phyloP scores from a whole-genome alignment of 2,113 vertebrate species.

The Nibea albiflora region DNA sequence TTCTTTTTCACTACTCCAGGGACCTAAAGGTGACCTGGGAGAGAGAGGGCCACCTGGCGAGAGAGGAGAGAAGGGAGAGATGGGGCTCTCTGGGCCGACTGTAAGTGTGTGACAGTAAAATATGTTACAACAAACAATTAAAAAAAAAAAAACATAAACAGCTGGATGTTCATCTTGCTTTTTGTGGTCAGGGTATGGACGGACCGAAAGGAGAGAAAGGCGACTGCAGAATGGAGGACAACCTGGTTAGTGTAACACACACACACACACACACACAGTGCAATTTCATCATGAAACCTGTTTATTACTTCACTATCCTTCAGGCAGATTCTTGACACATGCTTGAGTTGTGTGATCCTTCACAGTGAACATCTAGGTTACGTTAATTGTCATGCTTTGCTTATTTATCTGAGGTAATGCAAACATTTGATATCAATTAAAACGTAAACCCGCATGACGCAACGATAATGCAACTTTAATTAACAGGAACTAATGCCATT shows the following conservation, averaged over 20 bases:
- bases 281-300: no score
- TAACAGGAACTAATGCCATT: background rate
- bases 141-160: background rate
- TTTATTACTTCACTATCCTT: background rate
- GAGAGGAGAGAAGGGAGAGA: conserved; percentile 90
- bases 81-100: conserved; percentile 88
- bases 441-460: background rate
- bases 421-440: background rate
- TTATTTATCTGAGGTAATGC: background rate
- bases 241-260: conserved; percentile 85
- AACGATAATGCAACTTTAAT: background rate
- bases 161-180: conserved; percentile 15
- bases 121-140: background rate
- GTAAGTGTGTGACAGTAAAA: conserved; percentile 80
- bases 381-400: background rate
- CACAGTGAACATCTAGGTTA: background rate
- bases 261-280: background rate
- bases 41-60: conserved; percentile 85
- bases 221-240: conserved; percentile 89
- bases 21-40: conserved; percentile 88
- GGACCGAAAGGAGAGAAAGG: conserved; percentile 93
- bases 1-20: conserved; percentile 74
- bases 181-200: conserved; percentile 86
- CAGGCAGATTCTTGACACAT: background rate
- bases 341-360: background rate